Evolutionary conservation across 2,888 invertebrate genomes (phyloP).

Genomic region (Drosophila anomalipes): DNA sequence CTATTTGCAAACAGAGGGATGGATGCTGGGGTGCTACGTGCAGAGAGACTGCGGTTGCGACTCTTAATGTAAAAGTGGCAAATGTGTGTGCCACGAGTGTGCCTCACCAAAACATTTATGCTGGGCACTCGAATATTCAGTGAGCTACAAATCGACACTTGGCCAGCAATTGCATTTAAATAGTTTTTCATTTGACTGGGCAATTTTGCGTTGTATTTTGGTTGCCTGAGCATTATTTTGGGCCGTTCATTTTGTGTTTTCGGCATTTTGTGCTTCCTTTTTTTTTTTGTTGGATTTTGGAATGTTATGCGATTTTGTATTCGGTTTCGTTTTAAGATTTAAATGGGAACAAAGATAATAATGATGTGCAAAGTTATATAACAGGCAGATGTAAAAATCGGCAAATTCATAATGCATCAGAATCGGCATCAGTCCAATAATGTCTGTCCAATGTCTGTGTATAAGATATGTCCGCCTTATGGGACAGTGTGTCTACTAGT

Average conservation of each 20-base stretch:
- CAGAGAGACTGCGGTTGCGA: conserved; percentile 1
- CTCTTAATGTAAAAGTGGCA: neutral
- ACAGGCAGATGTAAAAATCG: neutral
- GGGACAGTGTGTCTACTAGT: neutral
- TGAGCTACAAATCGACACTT: conserved; percentile 76
- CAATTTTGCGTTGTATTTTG: conserved; percentile 59
- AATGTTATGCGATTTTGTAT: neutral
- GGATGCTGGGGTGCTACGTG: neutral
- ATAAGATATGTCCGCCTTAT: neutral
- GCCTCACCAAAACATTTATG: conserved; percentile 50
- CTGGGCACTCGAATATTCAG: conserved; percentile 70
- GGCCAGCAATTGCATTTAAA: conserved; percentile 78
- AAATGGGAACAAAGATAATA: neutral
- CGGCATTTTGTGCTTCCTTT: conserved; percentile 38
- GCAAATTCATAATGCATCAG: neutral
- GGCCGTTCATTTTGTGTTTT: conserved; percentile 46
- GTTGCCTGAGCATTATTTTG: conserved; percentile 11
- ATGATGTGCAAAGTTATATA: neutral
- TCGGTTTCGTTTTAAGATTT: neutral
- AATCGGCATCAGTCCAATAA: neutral
- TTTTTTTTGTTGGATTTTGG: neutral
- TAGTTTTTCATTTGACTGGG: conserved; percentile 77
- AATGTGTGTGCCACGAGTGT: neutral
- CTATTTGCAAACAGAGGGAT: conserved; percentile 43
- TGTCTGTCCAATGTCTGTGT: neutral